These are phyloP conservation scores for Conomelus anceps DNA, from an alignment of 2,888 invertebrate species.

Conservation along the genomic window DNA sequence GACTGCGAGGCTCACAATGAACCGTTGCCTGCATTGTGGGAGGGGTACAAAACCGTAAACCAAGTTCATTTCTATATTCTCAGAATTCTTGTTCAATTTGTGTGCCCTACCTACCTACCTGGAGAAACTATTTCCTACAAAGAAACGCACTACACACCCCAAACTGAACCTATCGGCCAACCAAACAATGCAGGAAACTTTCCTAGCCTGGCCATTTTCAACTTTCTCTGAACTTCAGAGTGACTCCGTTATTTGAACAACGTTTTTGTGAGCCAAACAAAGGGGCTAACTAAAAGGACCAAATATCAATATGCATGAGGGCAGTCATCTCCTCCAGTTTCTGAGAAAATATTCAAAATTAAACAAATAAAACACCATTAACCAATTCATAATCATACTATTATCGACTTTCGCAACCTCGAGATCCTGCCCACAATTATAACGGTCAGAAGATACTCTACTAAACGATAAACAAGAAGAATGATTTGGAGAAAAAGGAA, in stretches of 20 bases:
- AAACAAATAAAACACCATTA: too few species aligned
- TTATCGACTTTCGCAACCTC: too few species aligned
- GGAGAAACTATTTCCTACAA: neutral
- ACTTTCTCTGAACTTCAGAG: neutral
- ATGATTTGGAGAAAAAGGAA: too few species aligned
- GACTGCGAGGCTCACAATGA: neutral
- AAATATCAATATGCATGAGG: too few species aligned
- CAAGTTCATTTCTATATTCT: neutral
- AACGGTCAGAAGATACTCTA: too few species aligned
- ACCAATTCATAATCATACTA: too few species aligned
- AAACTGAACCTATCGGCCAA: neutral
- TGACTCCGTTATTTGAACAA: too few species aligned
- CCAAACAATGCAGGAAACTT: neutral
- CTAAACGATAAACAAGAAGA: too few species aligned
- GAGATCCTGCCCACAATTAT: too few species aligned
- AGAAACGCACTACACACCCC: neutral
- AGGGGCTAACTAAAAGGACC: neutral
- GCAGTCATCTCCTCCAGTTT: too few species aligned
- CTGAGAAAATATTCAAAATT: too few species aligned
- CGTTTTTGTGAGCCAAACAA: neutral
- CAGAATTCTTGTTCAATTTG: neutral
- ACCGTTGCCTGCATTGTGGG: neutral
- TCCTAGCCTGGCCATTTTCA: neutral
- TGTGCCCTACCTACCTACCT: neutral
- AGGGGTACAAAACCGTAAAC: neutral